These are phyloP conservation scores for Drosophila nr. medialis DNA, from an alignment of 2,888 invertebrate species.

Conservation along the genomic window DNA sequence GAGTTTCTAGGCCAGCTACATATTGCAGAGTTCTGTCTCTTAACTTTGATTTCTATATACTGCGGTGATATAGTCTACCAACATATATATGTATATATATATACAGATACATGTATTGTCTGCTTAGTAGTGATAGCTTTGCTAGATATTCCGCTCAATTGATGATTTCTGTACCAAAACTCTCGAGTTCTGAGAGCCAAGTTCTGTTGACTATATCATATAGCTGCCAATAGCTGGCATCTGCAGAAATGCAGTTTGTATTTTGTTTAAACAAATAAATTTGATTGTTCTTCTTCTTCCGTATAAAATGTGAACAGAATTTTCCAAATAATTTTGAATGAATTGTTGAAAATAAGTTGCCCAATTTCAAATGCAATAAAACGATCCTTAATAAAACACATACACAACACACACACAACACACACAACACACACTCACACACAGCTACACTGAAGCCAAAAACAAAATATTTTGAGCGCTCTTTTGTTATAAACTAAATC, in stretches of 20 bases:
- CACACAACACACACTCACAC: constrained; percentile 9
- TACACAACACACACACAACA: constrained; percentile 3
- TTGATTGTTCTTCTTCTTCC: background rate
- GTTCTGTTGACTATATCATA: background rate
- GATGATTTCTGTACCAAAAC: background rate
- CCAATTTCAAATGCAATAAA: background rate
- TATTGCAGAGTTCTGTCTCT: background rate
- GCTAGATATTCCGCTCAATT: background rate
- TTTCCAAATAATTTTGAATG: background rate
- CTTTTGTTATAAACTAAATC: constrained; percentile 35
- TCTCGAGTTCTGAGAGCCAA: background rate
- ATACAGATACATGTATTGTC: no score
- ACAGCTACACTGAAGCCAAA: constrained; percentile 12
- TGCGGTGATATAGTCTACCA: no score
- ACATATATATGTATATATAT: no score
- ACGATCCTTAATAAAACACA: constrained; percentile 1
- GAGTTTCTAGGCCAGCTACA: background rate
- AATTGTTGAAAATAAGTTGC: background rate
- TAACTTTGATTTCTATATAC: background rate
- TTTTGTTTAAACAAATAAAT: background rate
- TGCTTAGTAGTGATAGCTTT: background rate
- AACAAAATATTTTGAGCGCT: constrained; percentile 29
- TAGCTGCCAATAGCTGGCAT: background rate
- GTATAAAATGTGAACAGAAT: background rate
- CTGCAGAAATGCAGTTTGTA: background rate